A percentile compares a stretch with the other conserved stretches of the same genome.
Evolutionary conservation across 2,113 vertebrate species (phyloP).

Genomic region (Oreochromis tanganicae): DNA sequence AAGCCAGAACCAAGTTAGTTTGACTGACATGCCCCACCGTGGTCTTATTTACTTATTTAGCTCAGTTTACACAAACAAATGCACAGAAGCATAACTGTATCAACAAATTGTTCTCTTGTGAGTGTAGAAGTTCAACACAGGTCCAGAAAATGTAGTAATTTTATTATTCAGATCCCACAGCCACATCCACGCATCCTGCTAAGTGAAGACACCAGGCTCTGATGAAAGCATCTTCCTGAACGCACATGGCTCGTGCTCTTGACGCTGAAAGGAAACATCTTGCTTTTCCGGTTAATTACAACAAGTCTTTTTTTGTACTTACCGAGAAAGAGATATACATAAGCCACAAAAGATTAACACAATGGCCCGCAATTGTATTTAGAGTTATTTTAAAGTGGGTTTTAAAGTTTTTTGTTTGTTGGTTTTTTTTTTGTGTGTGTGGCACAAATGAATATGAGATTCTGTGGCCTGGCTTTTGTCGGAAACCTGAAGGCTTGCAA

Average conservation of each 20-base stretch:
- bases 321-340: background rate
- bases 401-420: background rate
- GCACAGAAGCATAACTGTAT: constrained; percentile 1
- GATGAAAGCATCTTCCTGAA: background rate
- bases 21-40: constrained; percentile 39
- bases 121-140: background rate
- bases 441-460: constrained; percentile 21
- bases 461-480: constrained; percentile 51
- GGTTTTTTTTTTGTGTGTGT: background rate
- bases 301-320: background rate
- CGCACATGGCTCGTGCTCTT: background rate
- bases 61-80: constrained; percentile 1
- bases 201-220: background rate
- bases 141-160: background rate
- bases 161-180: background rate
- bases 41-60: constrained; percentile 5
- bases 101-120: background rate
- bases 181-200: background rate
- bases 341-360: constrained; percentile 20
- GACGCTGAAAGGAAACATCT: background rate
- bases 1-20: background rate
- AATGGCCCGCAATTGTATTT: constrained; percentile 7
- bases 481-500: constrained; percentile 32
- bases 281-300: background rate
- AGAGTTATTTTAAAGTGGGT: constrained; percentile 4